Evolutionary conservation across 2,797 vertebrate species (phyloP).

Genomic region (Galagoides demidoff): DNA sequence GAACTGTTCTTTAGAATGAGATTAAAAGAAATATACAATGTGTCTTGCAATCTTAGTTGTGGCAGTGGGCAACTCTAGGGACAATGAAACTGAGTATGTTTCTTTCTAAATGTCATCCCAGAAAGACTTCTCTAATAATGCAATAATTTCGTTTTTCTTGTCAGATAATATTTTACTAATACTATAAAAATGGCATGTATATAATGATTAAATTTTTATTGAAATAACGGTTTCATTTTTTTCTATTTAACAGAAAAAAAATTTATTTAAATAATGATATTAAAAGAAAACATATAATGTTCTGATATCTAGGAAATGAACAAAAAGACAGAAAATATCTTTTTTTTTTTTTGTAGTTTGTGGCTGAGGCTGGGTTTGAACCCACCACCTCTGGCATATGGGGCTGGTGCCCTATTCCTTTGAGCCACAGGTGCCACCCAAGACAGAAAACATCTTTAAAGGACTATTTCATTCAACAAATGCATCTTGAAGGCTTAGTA

Average conservation of each 20-base stretch:
- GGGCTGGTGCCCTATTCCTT: no score
- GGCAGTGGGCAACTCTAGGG: slow-evolving; percentile 7
- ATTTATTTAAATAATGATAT: background rate
- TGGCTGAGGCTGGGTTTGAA: no score
- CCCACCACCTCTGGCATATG: no score
- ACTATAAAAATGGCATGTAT: background rate
- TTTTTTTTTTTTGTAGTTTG: background rate
- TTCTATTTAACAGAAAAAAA: background rate
- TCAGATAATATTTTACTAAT: background rate
- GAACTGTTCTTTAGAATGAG: slow-evolving; percentile 66
- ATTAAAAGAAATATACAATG: slow-evolving; percentile 61
- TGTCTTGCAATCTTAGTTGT: slow-evolving; percentile 26
- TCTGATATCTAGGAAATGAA: background rate
- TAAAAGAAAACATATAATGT: background rate
- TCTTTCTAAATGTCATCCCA: slow-evolving; percentile 10
- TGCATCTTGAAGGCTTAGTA: background rate
- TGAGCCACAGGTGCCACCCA: no score
- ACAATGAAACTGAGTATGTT: slow-evolving; percentile 9
- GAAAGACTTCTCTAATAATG: background rate
- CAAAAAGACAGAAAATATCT: background rate
- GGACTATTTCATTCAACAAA: background rate
- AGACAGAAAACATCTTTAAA: background rate
- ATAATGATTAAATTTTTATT: slow-evolving; percentile 30
- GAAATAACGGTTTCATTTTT: background rate
- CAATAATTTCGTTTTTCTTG: slow-evolving; percentile 39